Percentiles rank a stretch among this genome's conserved stretches.
These are phyloP conservation scores for Aplodontia rufa DNA, from an alignment of 2,113 vertebrate genomes.

Conservation along the genomic window DNA sequence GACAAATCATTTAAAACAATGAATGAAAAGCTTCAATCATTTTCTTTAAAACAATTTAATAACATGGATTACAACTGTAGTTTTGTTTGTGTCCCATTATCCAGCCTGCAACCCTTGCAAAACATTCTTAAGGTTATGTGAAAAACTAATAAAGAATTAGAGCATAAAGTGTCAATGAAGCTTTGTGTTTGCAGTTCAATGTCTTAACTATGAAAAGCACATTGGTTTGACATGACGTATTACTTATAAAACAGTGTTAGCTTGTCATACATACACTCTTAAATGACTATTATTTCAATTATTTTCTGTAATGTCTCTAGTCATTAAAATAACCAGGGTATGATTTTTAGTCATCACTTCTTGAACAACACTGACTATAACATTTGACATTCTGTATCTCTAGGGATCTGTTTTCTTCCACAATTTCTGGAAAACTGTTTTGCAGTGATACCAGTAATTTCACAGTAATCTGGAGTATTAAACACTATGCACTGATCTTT, in stretches of 20 bases:
- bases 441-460: conserved; percentile 32
- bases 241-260: conserved; percentile 33
- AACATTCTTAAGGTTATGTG: conserved; percentile 10
- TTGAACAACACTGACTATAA: conserved; percentile 31
- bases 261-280: background rate
- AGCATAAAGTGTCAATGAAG: background rate
- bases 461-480: background rate
- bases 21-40: conserved; percentile 39
- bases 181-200: conserved; percentile 2
- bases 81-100: background rate
- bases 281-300: conserved; percentile 39
- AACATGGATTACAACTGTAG: conserved; percentile 1
- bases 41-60: conserved; percentile 44
- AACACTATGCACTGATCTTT: background rate
- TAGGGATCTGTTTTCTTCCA: conserved; percentile 3
- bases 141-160: background rate
- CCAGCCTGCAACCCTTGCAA: conserved; percentile 12
- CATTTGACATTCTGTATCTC: conserved; percentile 20
- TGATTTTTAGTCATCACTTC: conserved; percentile 13
- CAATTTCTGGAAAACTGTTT: conserved; percentile 5
- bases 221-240: background rate
- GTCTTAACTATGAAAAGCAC: conserved; percentile 18
- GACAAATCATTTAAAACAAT: conserved; percentile 16
- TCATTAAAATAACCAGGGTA: conserved; percentile 13
- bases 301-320: conserved; percentile 38